Conservation (phyloP, 2,888 invertebrate genomes). For the Chloroclystis v-ata region DNA sequence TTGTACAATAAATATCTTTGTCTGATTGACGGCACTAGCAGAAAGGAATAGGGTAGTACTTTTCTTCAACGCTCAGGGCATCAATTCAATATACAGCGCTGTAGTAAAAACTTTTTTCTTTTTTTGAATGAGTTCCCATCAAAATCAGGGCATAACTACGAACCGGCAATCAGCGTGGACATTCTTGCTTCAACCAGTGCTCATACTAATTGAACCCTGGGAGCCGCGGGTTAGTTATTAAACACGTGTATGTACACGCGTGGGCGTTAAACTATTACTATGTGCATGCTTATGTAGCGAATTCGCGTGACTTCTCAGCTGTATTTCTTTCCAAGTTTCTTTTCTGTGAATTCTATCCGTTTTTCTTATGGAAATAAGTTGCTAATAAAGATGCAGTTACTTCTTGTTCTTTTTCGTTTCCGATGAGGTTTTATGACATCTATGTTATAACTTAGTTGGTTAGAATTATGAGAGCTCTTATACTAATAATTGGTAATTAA, state of each 20-base stretch:
- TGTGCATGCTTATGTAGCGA: constrained; percentile 43
- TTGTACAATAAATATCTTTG: too few relatives aligned
- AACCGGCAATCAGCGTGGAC: constrained; percentile 15
- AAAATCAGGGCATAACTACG: constrained; percentile 9
- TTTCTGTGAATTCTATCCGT: constrained; percentile 19
- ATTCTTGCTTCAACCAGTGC: constrained; percentile 45
- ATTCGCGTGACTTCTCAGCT: constrained; percentile 46
- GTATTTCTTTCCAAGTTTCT: constrained; percentile 27
- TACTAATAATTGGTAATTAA: too few relatives aligned
- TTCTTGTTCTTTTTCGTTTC: too few relatives aligned
- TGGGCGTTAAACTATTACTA: constrained; percentile 55
- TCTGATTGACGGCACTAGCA: too few relatives aligned
- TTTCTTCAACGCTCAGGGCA: too few relatives aligned
- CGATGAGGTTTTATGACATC: too few relatives aligned
- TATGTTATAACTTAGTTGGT: too few relatives aligned
- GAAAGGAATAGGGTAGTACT: too few relatives aligned
- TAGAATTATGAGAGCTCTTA: too few relatives aligned
- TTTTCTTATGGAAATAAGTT: neutral
- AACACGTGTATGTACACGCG: constrained; percentile 47
- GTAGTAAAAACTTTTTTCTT: too few relatives aligned
- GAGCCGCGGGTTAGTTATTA: constrained; percentile 54
- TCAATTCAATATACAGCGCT: too few relatives aligned
- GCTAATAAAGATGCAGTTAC: too few relatives aligned
- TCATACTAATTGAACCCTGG: constrained; percentile 57
- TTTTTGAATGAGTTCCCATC: neutral